phyloP scores from a whole-genome alignment of 2,888 invertebrate genomes.

The Protodeltote pygarga region DNA sequence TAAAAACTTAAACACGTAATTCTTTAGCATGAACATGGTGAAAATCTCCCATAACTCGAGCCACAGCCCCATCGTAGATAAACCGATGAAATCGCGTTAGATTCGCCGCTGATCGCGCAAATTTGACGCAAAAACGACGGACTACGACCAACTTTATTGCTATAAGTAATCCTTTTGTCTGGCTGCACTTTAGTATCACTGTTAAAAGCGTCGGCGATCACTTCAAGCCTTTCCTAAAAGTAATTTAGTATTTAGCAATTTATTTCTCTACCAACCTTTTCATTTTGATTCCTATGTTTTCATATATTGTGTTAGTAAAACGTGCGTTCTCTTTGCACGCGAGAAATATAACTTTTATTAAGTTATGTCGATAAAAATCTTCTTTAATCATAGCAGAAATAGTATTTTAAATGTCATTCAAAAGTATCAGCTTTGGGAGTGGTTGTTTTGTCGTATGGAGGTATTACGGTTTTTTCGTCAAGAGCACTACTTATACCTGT shows the following conservation, averaged over 20 bases:
- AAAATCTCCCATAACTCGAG: constrained; percentile 1
- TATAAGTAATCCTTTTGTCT: constrained; percentile 47
- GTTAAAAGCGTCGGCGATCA: constrained; percentile 42
- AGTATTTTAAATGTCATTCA: constrained; percentile 12
- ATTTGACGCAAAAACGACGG: constrained; percentile 55
- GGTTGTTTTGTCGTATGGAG: constrained; percentile 8
- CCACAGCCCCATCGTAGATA: constrained; percentile 47
- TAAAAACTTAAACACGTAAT: too few relatives aligned
- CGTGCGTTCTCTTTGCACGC: constrained; percentile 18
- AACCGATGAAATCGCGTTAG: constrained; percentile 57
- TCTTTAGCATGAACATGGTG: background rate
- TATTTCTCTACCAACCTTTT: constrained; percentile 22
- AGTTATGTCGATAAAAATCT: constrained; percentile 30
- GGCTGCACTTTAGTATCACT: constrained; percentile 29
- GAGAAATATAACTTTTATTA: constrained; percentile 40
- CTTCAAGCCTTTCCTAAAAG: constrained; percentile 43
- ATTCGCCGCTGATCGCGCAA: constrained; percentile 49
- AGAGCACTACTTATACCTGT: too few relatives aligned
- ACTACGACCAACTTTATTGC: constrained; percentile 54
- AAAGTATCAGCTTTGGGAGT: constrained; percentile 11
- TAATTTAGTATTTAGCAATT: constrained; percentile 41
- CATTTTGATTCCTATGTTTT: constrained; percentile 14
- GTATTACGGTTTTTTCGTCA: constrained; percentile 24
- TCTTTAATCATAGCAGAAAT: constrained; percentile 16
- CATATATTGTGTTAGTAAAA: constrained; percentile 21